These are phyloP conservation scores for Byasa hedistus DNA, from an alignment of 2,888 invertebrate species.

Conservation along the genomic window DNA sequence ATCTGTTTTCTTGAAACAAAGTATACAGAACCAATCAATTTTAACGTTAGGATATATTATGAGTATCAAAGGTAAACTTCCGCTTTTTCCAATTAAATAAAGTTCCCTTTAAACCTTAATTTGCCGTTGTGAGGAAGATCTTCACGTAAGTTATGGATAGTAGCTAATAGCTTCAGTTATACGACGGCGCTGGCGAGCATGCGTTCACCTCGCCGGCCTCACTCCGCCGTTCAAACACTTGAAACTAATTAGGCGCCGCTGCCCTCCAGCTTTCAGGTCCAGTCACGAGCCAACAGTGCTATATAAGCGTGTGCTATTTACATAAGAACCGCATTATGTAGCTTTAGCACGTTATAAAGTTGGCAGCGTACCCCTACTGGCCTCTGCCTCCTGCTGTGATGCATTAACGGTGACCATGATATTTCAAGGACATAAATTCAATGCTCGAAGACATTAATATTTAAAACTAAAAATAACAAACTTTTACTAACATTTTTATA, in stretches of 20 bases:
- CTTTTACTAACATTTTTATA: too few species aligned
- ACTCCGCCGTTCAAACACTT: slow-evolving; percentile 26
- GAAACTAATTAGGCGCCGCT: slow-evolving; percentile 28
- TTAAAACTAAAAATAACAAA: too few species aligned
- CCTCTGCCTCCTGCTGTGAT: slow-evolving; percentile 49
- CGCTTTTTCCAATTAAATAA: too few species aligned
- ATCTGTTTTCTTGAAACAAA: too few species aligned
- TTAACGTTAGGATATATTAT: too few species aligned
- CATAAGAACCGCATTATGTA: slow-evolving; percentile 45
- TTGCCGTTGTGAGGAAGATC: not conserved
- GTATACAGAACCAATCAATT: too few species aligned
- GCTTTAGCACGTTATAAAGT: slow-evolving; percentile 43
- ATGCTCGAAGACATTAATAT: too few species aligned
- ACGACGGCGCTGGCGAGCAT: slow-evolving; percentile 5
- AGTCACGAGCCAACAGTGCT: slow-evolving; percentile 28
- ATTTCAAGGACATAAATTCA: too few species aligned
- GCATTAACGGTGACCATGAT: slow-evolving; percentile 18
- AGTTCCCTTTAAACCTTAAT: too few species aligned
- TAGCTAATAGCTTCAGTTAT: slow-evolving; percentile 5
- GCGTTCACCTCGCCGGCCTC: slow-evolving; percentile 22
- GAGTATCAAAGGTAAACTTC: too few species aligned
- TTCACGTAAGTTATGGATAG: not conserved
- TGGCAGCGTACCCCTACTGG: slow-evolving; percentile 43
- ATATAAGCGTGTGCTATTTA: slow-evolving; percentile 38
- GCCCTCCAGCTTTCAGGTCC: slow-evolving; percentile 27